Base-by-base conservation (phyloP, 2,888 invertebrate genomes). In the Heterodera filipjevi region DNA sequence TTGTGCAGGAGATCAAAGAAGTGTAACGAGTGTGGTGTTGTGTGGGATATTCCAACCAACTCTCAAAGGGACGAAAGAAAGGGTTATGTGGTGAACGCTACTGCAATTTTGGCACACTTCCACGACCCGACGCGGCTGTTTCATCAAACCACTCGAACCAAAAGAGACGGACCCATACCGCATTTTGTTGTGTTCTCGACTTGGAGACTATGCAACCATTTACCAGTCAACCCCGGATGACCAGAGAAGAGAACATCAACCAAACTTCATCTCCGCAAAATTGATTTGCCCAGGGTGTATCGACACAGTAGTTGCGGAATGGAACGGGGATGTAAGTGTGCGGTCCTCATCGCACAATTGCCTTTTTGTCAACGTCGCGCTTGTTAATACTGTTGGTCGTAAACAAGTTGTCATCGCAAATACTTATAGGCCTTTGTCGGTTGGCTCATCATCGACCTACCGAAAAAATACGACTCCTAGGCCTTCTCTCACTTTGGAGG, bases 341-440 rank as follows among this genome's bases (percentile, higher is more conserved):
- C n/a, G 70, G 70, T 0, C 70, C 22, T 19, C 70, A 68, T 1
- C 70, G 70, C 3, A 68, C 70, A 3, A 22, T n/a, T n/a, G 39
- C 66, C 0, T 66, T 66, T n/a, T 2, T 66, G 30, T 2, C 66
- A 66, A 2, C 30, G 66, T 2, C 30, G 32, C 3, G n/a, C 76
- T 46, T 22, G 76, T 35, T 14, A 3, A 74, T 16, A 76, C 75
- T 3, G 2, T 1, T 22, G 53, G 27, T 1, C 33, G 76, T 19
- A n/a, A 72, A 3, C 33, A 27, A 66, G 53, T 30, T 0, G 44
- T 27, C 30, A 22, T 22, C 6, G 22, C 22, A 1, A n/a, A 77
- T 12, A 77, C 76, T 22, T 76, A n/a, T 30, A 33, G 33, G 74
- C n/a, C 8, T 76, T 76, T 76, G 76, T 76, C 1, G 39, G 76